Percentiles rank a stretch among this genome's conserved stretches.
Conservation (phyloP, 2,888 invertebrate genomes). For the Ceriagrion tenellum region DNA sequence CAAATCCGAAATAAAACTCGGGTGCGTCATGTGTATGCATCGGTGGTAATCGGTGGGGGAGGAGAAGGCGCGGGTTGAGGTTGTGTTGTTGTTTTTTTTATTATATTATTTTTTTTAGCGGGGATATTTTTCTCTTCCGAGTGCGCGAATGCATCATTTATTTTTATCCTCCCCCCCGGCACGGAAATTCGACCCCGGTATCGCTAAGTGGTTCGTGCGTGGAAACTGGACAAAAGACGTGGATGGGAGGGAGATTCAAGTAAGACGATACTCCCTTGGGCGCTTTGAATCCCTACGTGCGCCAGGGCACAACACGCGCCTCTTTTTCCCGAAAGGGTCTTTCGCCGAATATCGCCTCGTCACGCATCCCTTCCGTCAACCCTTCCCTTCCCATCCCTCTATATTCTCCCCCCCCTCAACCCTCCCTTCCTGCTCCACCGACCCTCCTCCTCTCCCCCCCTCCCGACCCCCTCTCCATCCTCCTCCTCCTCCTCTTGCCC, state of each 20-base stretch:
- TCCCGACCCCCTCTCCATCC: background rate
- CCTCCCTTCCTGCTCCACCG: background rate
- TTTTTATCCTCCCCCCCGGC: background rate
- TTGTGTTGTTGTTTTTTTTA: background rate
- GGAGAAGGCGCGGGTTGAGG: background rate
- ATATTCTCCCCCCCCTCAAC: background rate
- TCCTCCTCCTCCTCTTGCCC: background rate
- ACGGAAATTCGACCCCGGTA: background rate
- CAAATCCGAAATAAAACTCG: background rate
- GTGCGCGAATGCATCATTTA: background rate
- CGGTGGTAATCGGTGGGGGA: background rate
- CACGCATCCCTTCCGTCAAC: slow-evolving; percentile 7
- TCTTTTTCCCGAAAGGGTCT: background rate
- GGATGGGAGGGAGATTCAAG: background rate
- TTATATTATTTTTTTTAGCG: background rate
- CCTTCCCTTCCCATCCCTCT: background rate
- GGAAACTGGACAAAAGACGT: background rate
- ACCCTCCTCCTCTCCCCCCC: background rate
- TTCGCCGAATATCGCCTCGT: background rate
- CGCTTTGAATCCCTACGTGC: background rate
- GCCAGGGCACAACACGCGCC: slow-evolving; percentile 17
- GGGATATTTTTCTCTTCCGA: background rate
- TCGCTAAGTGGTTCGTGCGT: slow-evolving; percentile 19
- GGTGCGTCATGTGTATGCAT: background rate
- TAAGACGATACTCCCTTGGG: slow-evolving; percentile 17